phyloP scores from a whole-genome alignment of 2,797 vertebrate genomes.

The Odontamblyopus rebecca region DNA sequence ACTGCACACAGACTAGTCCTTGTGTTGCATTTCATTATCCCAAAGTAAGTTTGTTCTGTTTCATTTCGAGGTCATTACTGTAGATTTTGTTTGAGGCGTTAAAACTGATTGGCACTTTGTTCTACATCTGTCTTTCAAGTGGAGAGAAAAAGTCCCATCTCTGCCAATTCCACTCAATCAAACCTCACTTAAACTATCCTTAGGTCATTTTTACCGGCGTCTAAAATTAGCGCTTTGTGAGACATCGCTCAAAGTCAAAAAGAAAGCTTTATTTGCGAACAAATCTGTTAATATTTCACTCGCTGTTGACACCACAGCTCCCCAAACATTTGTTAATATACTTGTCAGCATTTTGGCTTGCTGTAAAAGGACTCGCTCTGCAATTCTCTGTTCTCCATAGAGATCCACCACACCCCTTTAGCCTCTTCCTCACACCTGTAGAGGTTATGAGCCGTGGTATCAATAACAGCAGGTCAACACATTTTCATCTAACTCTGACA shows the following conservation, averaged over 20 bases:
- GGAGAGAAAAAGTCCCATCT: slow-evolving; percentile 15
- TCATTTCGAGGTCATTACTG: slow-evolving; percentile 45
- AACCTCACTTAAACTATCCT: slow-evolving; percentile 43
- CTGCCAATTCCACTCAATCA: slow-evolving; percentile 39
- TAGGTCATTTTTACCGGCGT: slow-evolving; percentile 35
- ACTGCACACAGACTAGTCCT: slow-evolving; percentile 8
- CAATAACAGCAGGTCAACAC: slow-evolving; percentile 74
- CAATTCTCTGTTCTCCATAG: slow-evolving; percentile 51
- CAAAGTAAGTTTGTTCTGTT: slow-evolving; percentile 38
- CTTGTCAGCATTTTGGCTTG: slow-evolving; percentile 45
- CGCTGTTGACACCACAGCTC: slow-evolving; percentile 11
- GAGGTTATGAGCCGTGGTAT: slow-evolving; percentile 68
- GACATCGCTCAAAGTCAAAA: slow-evolving; percentile 5
- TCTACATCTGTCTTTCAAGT: slow-evolving; percentile 67
- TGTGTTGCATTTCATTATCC: slow-evolving; percentile 69
- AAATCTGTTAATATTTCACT: neutral
- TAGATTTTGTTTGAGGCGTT: slow-evolving; percentile 26
- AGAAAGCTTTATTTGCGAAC: slow-evolving; percentile 17
- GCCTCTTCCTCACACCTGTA: slow-evolving; percentile 69
- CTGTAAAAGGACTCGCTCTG: slow-evolving; percentile 55
- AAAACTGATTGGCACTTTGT: slow-evolving; percentile 52
- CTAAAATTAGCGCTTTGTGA: slow-evolving; percentile 33
- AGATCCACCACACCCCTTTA: slow-evolving; percentile 54
- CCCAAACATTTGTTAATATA: slow-evolving; percentile 26
- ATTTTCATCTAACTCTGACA: slow-evolving; percentile 75